These are phyloP conservation scores for Cydia fagiglandana DNA, from an alignment of 1,140 invertebrate species.

Conservation along the genomic window DNA sequence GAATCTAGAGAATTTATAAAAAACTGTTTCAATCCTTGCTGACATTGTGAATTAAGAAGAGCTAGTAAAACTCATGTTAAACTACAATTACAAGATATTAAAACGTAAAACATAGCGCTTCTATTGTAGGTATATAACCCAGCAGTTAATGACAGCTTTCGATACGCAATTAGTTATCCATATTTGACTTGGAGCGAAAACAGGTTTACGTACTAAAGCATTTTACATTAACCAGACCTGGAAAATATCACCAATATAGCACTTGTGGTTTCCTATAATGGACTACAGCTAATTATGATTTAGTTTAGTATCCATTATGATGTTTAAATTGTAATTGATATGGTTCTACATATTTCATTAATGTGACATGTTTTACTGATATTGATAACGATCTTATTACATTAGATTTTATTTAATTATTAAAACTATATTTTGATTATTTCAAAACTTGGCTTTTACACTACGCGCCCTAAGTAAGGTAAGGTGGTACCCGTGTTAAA, in stretches of 20 bases:
- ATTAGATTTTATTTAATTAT: no score
- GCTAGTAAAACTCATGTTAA: neutral
- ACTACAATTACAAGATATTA: neutral
- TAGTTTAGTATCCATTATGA: no score
- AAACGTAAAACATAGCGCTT: neutral
- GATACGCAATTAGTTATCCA: constrained; percentile 7
- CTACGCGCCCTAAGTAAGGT: neutral
- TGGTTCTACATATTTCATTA: no score
- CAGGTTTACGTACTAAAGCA: neutral
- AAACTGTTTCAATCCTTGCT: no score
- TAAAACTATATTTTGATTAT: neutral
- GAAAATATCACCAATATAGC: neutral
- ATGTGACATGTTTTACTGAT: no score
- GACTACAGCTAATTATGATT: neutral
- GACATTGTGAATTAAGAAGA: no score
- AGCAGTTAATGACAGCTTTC: neutral
- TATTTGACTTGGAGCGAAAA: neutral
- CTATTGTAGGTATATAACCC: neutral
- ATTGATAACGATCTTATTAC: no score
- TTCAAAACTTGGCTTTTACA: neutral
- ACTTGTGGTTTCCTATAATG: neutral
- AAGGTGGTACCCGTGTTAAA: neutral
- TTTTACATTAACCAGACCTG: neutral
- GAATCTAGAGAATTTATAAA: no score
- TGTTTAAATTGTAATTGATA: no score